Evolutionary conservation across 2,113 vertebrate species (phyloP), one percentile per base, ranked within the genome.

Genomic region (Protobothrops flavoviridis): DNA sequence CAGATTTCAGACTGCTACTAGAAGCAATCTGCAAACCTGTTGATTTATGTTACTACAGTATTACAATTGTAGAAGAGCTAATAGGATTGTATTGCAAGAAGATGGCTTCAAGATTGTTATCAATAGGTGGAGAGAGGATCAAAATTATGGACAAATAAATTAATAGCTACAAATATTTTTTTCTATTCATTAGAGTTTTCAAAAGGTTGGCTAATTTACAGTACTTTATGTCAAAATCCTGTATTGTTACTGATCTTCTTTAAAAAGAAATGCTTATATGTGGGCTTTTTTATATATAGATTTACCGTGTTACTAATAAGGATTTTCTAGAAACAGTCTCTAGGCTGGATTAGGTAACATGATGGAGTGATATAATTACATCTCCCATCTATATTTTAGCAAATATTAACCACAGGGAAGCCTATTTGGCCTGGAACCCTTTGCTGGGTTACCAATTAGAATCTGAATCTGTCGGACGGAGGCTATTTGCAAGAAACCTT

Each of bases 41-140:
- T 64, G 52, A 56, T 53, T 57, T 86, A 56, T 45, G 86, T 52
- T 39, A 33, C 88, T 43, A 50, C 48, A 50, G 7, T 50, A 43
- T 43, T 61, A 17, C 20, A 85, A 39, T 87, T 89, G 39, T 20
- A 52, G 89, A 90, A 93, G 20, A 86, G 74, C 50, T 90, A 93
- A 90, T 93, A 45, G 29, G 6, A 24, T 85, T 59, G 59, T 85
- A 89, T 89, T 90, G 61, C 29, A 93, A 56, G 88, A 93, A 50
- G 86, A 39, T 39, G 21, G 12, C 57, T 59, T 21, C 33, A 50
- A 74, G 74, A 86, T 86, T 90, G 50, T 26, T 57, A 57, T 61
- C 13, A 90, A 81, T 3, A 43, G 33, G 74, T 43, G 1, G 39
- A 39, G 45, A 86, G 52, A 89, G 45, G 85, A 86, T 59, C 53